Base-by-base conservation (phyloP, 2,113 vertebrate genomes). In the Heteronetta atricapilla region DNA sequence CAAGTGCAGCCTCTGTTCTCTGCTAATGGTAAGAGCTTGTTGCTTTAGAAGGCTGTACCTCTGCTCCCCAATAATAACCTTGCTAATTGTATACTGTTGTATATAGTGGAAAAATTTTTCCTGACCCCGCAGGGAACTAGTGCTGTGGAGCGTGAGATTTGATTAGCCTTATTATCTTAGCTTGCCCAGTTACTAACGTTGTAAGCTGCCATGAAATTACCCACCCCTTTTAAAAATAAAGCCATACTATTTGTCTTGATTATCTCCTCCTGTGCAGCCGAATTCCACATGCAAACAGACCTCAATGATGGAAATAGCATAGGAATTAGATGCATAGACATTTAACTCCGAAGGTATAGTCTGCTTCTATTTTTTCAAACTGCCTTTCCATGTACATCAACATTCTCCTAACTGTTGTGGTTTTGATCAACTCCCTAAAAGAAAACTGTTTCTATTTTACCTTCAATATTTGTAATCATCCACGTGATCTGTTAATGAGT, bases 161-260 rank as follows among this genome's bases (percentile, higher is more conserved):
- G 92, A 97, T 96, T 96, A 92, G 64, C 83, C 74, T 97, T 91
- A 82, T 97, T 96, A 92, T 89, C 74, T 94, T 89, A 92, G 94
- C 93, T 96, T 97, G 92, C 88, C 93, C 94, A 95, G 96, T 86
- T 83, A 82, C 83, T 90, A 96, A 83, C 89, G 89, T 95, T 95
- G 80, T 96, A 92, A 91, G 94, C 97, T 92, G 89, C 95, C 93
- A 96, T 85, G 90, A 96, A 96, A 94, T 94, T 96, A 97, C 92
- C 93, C 81, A 82, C 88, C 68, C 92, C 81, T 92, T 95, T 98
- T 91, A 94, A 96, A 96, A 97, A 94, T 92, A 94, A 95, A 95
- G 89, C 91, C 86, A 33, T 78, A 95, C 63, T 91, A 95, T 93
- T 95, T 97, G 94, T 91, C 88, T 96, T 94, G 83, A 92, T 90